Conservation (phyloP, 2,113 vertebrate genomes). For the Danionella cerebrum region DNA sequence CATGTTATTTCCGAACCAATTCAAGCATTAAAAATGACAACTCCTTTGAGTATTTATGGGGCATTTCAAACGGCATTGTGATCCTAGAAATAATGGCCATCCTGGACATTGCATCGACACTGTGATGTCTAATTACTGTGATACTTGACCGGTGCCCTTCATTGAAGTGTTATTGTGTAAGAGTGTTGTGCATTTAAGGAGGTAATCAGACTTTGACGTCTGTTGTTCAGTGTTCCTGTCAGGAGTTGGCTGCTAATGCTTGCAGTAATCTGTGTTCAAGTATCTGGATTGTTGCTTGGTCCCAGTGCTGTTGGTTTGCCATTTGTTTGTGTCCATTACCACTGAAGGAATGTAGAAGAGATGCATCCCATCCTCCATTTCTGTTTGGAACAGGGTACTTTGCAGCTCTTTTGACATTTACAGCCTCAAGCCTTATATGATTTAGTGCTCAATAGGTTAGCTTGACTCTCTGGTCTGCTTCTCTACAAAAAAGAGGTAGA, state of each 20-base stretch:
- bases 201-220: neutral
- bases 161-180: neutral
- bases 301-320: neutral
- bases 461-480: neutral
- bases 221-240: conserved; percentile 8
- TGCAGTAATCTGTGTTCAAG: neutral
- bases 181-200: neutral
- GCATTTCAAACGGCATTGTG: no score
- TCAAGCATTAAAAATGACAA: no score
- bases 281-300: neutral
- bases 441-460: neutral
- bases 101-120: conserved; percentile 9
- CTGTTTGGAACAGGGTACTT: conserved; percentile 13
- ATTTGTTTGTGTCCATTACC: neutral
- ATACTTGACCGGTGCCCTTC: neutral
- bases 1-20: no score
- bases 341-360: conserved; percentile 5
- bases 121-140: conserved; percentile 11
- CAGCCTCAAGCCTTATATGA: conserved; percentile 1
- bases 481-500: neutral
- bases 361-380: neutral
- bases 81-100: neutral
- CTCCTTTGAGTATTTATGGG: no score
- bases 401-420: neutral
- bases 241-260: neutral